These are phyloP conservation scores for Cyanoliseus patagonus DNA, from an alignment of 2,113 vertebrate species.

Conservation along the genomic window DNA sequence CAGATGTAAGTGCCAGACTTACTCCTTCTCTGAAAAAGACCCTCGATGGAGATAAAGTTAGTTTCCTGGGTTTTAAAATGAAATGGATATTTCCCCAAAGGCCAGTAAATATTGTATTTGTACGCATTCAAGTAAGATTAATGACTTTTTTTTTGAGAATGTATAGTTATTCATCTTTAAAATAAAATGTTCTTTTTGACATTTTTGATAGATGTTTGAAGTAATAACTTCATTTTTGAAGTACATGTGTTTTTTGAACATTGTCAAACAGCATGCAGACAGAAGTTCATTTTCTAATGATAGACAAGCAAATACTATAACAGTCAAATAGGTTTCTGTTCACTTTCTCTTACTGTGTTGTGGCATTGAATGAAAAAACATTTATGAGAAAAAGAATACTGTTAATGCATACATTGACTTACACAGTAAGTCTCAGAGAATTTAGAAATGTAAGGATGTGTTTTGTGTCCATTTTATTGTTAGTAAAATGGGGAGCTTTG, in stretches of 20 bases:
- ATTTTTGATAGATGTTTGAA: background rate
- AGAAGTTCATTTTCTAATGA: background rate
- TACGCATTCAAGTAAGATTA: background rate
- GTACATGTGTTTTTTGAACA: background rate
- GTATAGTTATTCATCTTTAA: background rate
- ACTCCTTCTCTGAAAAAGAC: background rate
- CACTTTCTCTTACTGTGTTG: background rate
- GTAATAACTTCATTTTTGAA: background rate
- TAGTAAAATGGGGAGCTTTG: background rate
- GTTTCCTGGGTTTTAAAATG: background rate
- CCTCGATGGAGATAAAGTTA: background rate
- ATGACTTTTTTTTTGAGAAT: background rate
- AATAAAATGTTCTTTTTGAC: background rate
- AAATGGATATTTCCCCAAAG: background rate
- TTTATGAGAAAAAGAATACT: background rate
- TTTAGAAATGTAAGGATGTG: background rate
- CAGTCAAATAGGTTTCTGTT: background rate
- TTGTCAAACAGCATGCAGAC: background rate
- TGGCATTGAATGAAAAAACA: background rate
- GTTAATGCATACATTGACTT: background rate
- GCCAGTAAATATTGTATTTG: background rate
- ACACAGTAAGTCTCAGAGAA: background rate
- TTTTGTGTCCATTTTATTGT: background rate
- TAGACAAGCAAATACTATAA: background rate
- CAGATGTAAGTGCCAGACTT: slow-evolving; percentile 78